These are phyloP conservation scores for Periophthalmus magnuspinnatus DNA, from an alignment of 2,797 vertebrate genomes.

Conservation along the genomic window DNA sequence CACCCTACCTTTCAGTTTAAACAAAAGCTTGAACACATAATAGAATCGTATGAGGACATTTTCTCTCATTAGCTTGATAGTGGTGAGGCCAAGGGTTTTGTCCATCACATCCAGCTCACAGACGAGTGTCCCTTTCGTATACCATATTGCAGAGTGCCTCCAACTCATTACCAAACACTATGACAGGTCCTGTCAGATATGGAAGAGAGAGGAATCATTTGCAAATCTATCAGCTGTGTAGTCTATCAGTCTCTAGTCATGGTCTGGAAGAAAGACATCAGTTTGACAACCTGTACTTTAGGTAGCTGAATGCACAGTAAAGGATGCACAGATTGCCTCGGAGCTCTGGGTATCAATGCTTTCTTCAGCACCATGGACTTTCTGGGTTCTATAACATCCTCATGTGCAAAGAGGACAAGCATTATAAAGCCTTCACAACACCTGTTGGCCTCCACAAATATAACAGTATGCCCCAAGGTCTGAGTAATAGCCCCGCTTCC, in stretches of 20 bases:
- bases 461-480: slow-evolving; percentile 3
- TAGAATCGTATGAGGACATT: slow-evolving; percentile 10
- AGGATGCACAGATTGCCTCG: no score
- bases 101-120: neutral
- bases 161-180: slow-evolving; percentile 9
- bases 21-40: no score
- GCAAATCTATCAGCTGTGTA: slow-evolving; percentile 26
- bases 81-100: slow-evolving; percentile 9
- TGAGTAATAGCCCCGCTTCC: slow-evolving; percentile 1
- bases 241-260: slow-evolving; percentile 17
- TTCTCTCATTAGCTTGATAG: slow-evolving; percentile 22
- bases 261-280: slow-evolving; percentile 30
- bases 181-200: slow-evolving; percentile 13
- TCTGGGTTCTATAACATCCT: no score
- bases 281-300: neutral
- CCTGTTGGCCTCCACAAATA: neutral
- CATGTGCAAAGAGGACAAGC: no score
- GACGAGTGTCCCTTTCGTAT: slow-evolving; percentile 4
- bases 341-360: no score
- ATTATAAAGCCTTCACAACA: no score
- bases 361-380: no score
- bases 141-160: slow-evolving; percentile 2
- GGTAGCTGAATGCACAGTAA: no score
- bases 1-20: neutral
- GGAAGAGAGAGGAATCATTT: slow-evolving; percentile 20